Evolutionary conservation across 2,888 invertebrate genomes (phyloP).

Genomic region (Leptopilina syphax): DNA sequence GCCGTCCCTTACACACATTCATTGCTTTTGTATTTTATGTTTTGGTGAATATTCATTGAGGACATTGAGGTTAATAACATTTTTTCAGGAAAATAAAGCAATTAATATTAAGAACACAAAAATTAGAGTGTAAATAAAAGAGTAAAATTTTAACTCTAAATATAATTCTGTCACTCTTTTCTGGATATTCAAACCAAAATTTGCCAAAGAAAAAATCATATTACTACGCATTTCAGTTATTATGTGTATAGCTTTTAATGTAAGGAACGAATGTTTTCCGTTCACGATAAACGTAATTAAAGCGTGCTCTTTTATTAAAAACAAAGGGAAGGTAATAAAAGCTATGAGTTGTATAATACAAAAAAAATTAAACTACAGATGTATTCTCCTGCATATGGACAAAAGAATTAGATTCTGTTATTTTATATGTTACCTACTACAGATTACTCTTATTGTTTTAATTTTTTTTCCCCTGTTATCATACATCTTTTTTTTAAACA

Average conservation of each 20-base stretch:
- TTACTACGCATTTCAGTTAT: not conserved
- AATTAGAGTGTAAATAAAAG: too few relatives aligned
- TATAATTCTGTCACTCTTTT: too few relatives aligned
- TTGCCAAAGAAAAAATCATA: not conserved
- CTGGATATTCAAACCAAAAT: not conserved
- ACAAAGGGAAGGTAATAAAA: constrained; percentile 22
- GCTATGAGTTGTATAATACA: constrained; percentile 10
- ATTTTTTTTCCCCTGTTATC: not conserved
- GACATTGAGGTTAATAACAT: too few relatives aligned
- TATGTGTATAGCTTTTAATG: not conserved
- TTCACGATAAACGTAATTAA: constrained; percentile 19
- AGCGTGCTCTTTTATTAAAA: constrained; percentile 30
- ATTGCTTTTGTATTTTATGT: too few relatives aligned
- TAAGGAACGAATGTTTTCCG: not conserved
- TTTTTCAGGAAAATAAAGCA: too few relatives aligned
- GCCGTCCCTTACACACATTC: not conserved
- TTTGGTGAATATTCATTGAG: too few relatives aligned
- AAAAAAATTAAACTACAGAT: constrained; percentile 8
- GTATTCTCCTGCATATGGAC: constrained; percentile 1
- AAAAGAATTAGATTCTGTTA: constrained; percentile 13
- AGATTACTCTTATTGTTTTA: not conserved
- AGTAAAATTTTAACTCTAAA: too few relatives aligned
- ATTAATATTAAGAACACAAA: too few relatives aligned
- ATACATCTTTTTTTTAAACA: not conserved
- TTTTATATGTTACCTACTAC: not conserved